phyloP scores from a whole-genome alignment of 2,113 vertebrate species.

The Rhodinocichla rosea region DNA sequence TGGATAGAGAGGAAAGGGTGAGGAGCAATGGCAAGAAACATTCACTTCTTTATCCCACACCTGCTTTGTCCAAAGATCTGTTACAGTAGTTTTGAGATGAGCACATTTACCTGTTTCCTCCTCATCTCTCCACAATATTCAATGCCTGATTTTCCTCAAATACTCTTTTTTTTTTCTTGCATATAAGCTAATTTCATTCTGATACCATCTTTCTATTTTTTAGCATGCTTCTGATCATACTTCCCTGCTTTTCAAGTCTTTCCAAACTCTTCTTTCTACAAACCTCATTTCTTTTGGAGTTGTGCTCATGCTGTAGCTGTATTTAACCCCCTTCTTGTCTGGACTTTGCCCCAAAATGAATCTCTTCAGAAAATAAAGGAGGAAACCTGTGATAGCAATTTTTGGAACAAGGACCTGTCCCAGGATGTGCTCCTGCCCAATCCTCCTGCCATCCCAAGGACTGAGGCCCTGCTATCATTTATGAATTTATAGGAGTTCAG shows the following conservation, averaged over 20 bases:
- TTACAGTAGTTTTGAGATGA: not conserved
- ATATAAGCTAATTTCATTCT: not conserved
- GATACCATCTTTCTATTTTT: not conserved
- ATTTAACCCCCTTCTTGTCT: not conserved
- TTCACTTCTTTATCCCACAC: not conserved
- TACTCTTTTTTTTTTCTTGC: not conserved
- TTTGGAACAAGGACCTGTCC: not conserved
- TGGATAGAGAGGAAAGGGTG: not conserved
- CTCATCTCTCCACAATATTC: not conserved
- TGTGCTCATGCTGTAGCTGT: not conserved
- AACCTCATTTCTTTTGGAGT: not conserved
- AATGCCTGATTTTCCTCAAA: not conserved
- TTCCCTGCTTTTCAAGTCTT: not conserved
- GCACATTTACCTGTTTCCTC: not conserved
- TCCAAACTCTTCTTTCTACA: not conserved
- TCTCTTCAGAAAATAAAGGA: not conserved
- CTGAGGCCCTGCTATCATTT: not conserved
- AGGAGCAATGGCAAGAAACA: fast-evolving
- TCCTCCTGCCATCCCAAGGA: not conserved
- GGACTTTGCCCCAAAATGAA: not conserved
- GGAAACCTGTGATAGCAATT: not conserved
- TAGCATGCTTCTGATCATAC: not conserved
- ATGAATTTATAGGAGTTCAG: not conserved
- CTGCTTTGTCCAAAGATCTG: not conserved
- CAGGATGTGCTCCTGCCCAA: not conserved